These are phyloP conservation scores for Caenorhabditis japonica DNA, from an alignment of 2,888 invertebrate species.

Conservation along the genomic window DNA sequence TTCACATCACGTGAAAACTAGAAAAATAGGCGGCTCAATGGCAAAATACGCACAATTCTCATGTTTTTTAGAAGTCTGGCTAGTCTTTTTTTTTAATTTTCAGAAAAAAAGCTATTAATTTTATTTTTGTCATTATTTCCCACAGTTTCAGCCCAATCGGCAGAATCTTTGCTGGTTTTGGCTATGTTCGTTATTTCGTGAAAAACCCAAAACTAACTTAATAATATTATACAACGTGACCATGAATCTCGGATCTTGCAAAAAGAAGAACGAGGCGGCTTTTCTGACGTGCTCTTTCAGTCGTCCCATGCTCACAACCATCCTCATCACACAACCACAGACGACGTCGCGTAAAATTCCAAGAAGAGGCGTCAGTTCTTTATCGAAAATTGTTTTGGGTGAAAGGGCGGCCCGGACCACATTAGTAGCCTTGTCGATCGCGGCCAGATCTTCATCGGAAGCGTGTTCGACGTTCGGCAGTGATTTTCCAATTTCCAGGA, in stretches of 20 bases:
- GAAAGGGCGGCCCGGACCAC: slow-evolving; percentile 17
- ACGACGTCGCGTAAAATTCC: slow-evolving; percentile 34
- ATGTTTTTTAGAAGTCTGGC: background rate
- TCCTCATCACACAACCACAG: slow-evolving; percentile 49
- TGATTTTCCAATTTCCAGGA: slow-evolving; percentile 54
- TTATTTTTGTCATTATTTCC: too few species aligned
- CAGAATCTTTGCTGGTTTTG: too few species aligned
- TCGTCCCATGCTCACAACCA: slow-evolving; percentile 34
- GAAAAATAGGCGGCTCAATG: too few species aligned
- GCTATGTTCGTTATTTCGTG: too few species aligned
- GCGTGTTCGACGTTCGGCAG: slow-evolving; percentile 27
- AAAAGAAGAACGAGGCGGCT: slow-evolving; percentile 53
- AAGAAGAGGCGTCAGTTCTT: slow-evolving; percentile 23
- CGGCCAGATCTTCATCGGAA: slow-evolving; percentile 36
- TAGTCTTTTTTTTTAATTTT: too few species aligned
- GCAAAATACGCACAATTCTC: too few species aligned
- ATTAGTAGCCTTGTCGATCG: slow-evolving; percentile 33
- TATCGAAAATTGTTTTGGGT: slow-evolving; percentile 10
- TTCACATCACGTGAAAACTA: too few species aligned
- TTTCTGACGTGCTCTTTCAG: slow-evolving; percentile 43
- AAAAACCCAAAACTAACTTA: slow-evolving; percentile 39
- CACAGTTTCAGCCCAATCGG: too few species aligned
- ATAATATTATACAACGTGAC: slow-evolving; percentile 31
- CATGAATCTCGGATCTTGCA: slow-evolving; percentile 41
- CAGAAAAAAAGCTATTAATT: background rate